Base-by-base conservation (phyloP, 2,888 invertebrate genomes). In the Eretmocerus hayati region DNA sequence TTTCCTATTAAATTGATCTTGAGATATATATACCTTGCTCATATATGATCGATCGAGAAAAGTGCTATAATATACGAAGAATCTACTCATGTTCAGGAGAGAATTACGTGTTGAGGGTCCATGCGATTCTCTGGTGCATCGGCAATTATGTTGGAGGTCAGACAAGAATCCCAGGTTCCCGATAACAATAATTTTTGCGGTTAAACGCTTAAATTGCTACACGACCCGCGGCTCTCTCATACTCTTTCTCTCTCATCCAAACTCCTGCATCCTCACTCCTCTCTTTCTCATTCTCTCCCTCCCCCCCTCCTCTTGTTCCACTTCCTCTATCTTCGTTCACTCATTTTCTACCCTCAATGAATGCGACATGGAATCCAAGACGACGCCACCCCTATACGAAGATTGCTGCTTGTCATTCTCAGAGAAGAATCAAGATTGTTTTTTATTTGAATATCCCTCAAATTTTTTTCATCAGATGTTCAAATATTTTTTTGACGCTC, bases 171-270 rank as follows among this genome's bases (percentile, higher is more conserved):
- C 42, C 38, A 32, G 50, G 46, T 48, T 50, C 40, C 33, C 56
- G 61, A 66, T 67, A 64, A 65, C 60, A 61, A 65, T 64, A 60
- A 65, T 62, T 65, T 65, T 60, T 62, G 63, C 58, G 63, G 62
- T 65, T 62, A 64, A 66, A 60, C 62, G 63, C 56, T 60, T 45
- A 68, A 65, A 68, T 68, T 67, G 58, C 64, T 64, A 59, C 63
- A 63, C 56, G 63, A 58, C 53, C 57, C 54, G 60, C 58, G 60
- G 61, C 61, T 59, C 59, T 59, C 51, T 46, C 37, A 22, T n/a
- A 21, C 33, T 39, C 26, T 35, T 13, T 36, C n/a, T n/a, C n/a
- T n/a, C n/a, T n/a, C n/a, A n/a, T n/a, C n/a, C n/a, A n/a, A n/a
- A n/a, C n/a, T n/a, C n/a, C n/a, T n/a, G n/a, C n/a, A n/a, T n/a